Evolutionary conservation across 1,140 invertebrate species (phyloP), one percentile per base, ranked within the genome.

Genomic region (Phortica variegata): DNA sequence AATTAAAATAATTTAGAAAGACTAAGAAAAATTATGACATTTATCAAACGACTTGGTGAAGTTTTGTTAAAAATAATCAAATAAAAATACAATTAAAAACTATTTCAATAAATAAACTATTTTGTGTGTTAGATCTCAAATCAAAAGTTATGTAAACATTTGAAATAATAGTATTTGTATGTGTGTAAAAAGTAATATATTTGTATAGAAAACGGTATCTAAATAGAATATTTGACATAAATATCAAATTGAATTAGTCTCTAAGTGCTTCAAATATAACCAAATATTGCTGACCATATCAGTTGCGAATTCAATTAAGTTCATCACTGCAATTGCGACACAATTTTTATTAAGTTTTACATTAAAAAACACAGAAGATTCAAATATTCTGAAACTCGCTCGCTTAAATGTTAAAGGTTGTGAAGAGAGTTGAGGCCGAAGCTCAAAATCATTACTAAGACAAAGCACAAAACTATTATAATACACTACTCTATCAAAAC

Each of bases 391-490:
- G 53, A 54, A 66, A 16, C 57, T 73, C 70, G 70, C 70, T 73
- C 70, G 70, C 70, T 73, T 73, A 65, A 73, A 65, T 54, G 41
- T 55, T 40, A 47, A 65, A 73, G 70, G 70, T 73, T 73, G 70
- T 73, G 70, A 73, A 60, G 21, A 47, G 29, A 26, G 10, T 6
- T 26, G 23, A 26, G 10, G 23, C 23, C 23, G 23, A 26, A 6
- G 23, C 23, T 6, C 5, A 26, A 26, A 26, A 26, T 26, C 23
- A 26, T n/a, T n/a, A n/a, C n/a, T n/a, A n/a, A n/a, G 10, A 26
- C 5, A 26, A 26, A 6, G 23, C 23, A 26, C 23, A 26, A 26
- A 26, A 26, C 5, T 10, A 5, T 26, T 6, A 26, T 6, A 26
- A 26, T 26, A 26, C 10, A 26, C 23, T 26, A 26, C n/a, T n/a